These are phyloP conservation scores for Ctenosaura bakeri DNA, from an alignment of 2,797 vertebrate genomes.

Conservation along the genomic window DNA sequence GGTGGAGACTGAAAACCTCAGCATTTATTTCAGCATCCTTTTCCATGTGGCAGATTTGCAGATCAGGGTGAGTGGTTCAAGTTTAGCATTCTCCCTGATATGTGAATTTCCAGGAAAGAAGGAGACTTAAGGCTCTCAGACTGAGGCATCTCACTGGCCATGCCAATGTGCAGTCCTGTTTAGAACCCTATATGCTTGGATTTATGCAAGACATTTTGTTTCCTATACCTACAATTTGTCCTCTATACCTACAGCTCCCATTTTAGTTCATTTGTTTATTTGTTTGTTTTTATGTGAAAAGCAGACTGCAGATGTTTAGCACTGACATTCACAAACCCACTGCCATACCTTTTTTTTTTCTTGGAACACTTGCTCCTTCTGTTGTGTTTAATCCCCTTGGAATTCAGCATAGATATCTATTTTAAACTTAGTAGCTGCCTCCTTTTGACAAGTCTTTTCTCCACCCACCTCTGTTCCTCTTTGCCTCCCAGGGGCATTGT, in stretches of 20 bases:
- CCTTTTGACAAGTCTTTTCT: conserved; percentile 5
- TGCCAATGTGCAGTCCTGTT: neutral
- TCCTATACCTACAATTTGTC: neutral
- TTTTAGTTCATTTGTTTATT: neutral
- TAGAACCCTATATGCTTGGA: neutral
- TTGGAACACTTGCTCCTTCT: neutral
- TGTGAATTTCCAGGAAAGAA: neutral
- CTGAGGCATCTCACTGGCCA: neutral
- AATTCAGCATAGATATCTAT: conserved; percentile 31
- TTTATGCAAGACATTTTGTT: neutral
- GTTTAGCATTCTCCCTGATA: neutral
- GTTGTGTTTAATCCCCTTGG: conserved; percentile 30
- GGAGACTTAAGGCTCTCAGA: neutral
- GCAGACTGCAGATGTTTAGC: neutral
- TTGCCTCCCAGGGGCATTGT: conserved; percentile 16
- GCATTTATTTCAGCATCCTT: neutral
- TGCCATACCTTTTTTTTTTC: neutral
- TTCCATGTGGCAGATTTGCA: neutral
- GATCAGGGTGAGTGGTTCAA: neutral
- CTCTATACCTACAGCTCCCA: neutral
- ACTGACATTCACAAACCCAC: neutral
- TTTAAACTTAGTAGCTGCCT: conserved; percentile 33
- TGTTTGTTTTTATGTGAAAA: neutral
- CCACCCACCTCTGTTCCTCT: neutral
- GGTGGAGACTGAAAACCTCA: neutral